Percentiles rank a stretch among this genome's conserved stretches.
phyloP scores from a whole-genome alignment of 2,888 invertebrate species.

The Lasius platythorax region DNA sequence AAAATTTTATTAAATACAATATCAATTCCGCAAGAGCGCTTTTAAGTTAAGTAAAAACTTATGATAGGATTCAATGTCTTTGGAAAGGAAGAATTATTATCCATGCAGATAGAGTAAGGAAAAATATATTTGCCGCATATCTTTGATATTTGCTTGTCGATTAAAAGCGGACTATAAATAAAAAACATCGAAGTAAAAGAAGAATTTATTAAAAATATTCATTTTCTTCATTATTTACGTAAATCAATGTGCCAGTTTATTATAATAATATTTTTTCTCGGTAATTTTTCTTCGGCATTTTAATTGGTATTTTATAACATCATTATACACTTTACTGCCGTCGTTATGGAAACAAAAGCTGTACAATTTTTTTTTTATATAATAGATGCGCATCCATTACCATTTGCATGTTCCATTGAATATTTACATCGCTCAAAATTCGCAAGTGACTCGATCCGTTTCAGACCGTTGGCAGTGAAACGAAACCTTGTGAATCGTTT shows the following conservation, averaged over 20 bases:
- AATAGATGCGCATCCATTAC: slow-evolving; percentile 10
- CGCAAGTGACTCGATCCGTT: slow-evolving; percentile 32
- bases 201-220: slow-evolving; percentile 14
- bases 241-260: neutral
- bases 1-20: slow-evolving; percentile 33
- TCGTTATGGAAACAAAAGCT: slow-evolving; percentile 24
- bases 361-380: slow-evolving; percentile 1
- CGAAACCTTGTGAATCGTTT: slow-evolving; percentile 39
- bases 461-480: slow-evolving; percentile 28
- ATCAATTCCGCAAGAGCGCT: slow-evolving; percentile 1
- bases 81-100: slow-evolving; percentile 25
- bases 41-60: slow-evolving; percentile 32
- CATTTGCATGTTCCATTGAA: slow-evolving; percentile 26
- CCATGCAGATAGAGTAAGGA: slow-evolving; percentile 4
- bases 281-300: slow-evolving; percentile 16
- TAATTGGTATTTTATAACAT: slow-evolving; percentile 6
- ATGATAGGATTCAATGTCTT: slow-evolving; percentile 1
- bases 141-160: slow-evolving; percentile 20
- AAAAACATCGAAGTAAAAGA: neutral
- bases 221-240: neutral
- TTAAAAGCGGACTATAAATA: slow-evolving; percentile 15
- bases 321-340: neutral
- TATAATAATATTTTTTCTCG: neutral
- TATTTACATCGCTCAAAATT: slow-evolving; percentile 24
- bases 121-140: slow-evolving; percentile 26